Conservation (phyloP, 2,113 vertebrate species). For the Gallinago media region DNA sequence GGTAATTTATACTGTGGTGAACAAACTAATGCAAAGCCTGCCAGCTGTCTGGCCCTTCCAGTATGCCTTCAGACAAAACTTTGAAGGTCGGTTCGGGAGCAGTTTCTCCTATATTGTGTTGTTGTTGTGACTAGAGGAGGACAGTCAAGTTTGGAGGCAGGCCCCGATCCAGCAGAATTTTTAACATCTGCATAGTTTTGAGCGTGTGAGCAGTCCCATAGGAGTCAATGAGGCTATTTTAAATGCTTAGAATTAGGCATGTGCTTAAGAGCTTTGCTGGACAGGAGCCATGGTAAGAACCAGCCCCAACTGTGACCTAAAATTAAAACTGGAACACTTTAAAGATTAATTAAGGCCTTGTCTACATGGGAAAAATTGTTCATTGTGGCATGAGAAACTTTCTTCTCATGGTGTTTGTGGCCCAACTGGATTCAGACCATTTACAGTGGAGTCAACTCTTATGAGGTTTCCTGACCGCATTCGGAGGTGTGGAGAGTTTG, state of each 20-base stretch:
- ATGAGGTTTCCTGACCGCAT: constrained; percentile 5
- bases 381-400: constrained; percentile 57
- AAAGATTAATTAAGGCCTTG: constrained; percentile 68
- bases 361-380: constrained; percentile 70
- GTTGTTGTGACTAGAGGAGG: constrained; percentile 40
- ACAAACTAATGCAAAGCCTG: constrained; percentile 70
- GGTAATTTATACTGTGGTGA: constrained; percentile 75
- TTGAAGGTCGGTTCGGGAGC: neutral
- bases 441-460: constrained; percentile 9
- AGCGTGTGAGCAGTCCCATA: constrained; percentile 31
- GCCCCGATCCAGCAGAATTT: neutral
- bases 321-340: constrained; percentile 70
- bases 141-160: neutral
- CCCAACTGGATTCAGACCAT: constrained; percentile 58
- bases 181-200: constrained; percentile 35
- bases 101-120: neutral
- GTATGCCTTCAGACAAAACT: constrained; percentile 53
- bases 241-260: constrained; percentile 50
- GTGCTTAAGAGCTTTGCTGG: constrained; percentile 61
- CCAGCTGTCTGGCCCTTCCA: constrained; percentile 73
- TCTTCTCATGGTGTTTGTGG: constrained; percentile 51
- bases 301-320: constrained; percentile 61
- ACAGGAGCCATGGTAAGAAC: constrained; percentile 46
- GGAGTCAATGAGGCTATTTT: constrained; percentile 18
- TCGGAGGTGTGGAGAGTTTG: constrained; percentile 20